phyloP scores from a whole-genome alignment of 2,113 vertebrate genomes.

The Syngnathus typhle region DNA sequence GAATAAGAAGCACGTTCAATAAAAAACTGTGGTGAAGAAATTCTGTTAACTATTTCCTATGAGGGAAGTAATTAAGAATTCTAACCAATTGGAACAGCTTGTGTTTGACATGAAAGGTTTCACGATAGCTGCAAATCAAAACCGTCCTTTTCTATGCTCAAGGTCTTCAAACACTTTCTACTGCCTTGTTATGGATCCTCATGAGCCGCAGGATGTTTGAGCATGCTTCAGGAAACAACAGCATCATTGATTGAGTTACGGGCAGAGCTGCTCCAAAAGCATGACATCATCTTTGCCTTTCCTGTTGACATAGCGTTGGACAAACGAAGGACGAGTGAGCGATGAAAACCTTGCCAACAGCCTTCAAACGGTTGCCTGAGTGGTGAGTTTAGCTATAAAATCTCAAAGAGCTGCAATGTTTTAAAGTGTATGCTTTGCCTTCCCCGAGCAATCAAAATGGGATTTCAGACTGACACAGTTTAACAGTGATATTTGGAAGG shows the following conservation, averaged over 20 bases:
- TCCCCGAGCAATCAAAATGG: constrained; percentile 18
- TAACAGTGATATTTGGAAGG: neutral
- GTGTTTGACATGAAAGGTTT: neutral
- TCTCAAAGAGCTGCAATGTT: neutral
- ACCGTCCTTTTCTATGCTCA: neutral
- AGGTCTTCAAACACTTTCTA: neutral
- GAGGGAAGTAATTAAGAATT: neutral
- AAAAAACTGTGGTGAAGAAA: too few species aligned
- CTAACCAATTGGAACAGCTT: neutral
- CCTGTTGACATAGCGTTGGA: constrained; percentile 49
- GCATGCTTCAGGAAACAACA: constrained; percentile 44
- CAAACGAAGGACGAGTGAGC: constrained; percentile 28
- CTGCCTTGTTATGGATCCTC: constrained; percentile 6
- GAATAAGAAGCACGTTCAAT: too few species aligned
- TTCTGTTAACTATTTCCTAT: neutral
- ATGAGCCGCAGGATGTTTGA: constrained; percentile 27
- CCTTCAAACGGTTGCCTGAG: neutral
- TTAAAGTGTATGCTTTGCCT: constrained; percentile 1
- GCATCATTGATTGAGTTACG: constrained; percentile 29
- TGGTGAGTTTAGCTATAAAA: neutral
- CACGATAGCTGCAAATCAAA: neutral
- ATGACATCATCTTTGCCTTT: constrained; percentile 56
- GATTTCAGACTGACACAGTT: constrained; percentile 3
- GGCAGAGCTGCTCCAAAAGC: constrained; percentile 31
- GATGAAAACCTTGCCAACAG: constrained; percentile 19